Evolutionary conservation across 37 sponge, comb jelly and placozoan species (phyloP), one percentile per base, ranked within the genome.

Genomic region (Spongilla lacustris): DNA sequence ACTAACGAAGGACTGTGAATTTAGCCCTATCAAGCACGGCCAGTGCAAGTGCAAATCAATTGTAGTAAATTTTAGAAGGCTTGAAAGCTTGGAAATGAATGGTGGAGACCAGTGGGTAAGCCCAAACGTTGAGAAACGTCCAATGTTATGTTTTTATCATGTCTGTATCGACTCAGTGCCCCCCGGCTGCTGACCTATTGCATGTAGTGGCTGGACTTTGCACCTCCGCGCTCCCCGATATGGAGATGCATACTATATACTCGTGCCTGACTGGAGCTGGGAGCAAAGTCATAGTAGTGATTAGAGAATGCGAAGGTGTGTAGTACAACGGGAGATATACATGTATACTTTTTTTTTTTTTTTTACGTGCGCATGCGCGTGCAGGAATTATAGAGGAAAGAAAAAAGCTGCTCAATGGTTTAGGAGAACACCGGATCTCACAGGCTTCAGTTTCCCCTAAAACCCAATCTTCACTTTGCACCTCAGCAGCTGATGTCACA

Each of bases 151-250:
- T n/a, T n/a, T n/a, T n/a, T n/a, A n/a, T n/a, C n/a, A n/a, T n/a
- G n/a, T n/a, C n/a, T n/a, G n/a, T n/a, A n/a, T n/a, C n/a, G n/a
- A n/a, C n/a, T n/a, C 67, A 33, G 25, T 58, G 6, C 3, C 25
- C 49, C 5, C 67, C 78, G 37, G 9, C 73, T 11, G 58, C 58
- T 58, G 94, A 90, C 67, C 75, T 93, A 46, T 79, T 93, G 11
- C 94, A 93, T 72, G 88, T 88, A n/a, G 83, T 86, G 58, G 91
- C 81, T 41, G 94, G 85, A 17, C 28, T 93, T 67, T 91, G 92
- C 84, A 82, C 75, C 36, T 69, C 68, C 32, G 50, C 82, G 28
- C 76, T 93, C 36, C 94, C 94, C 26, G 94, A 93, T 69, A 85
- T 93, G 83, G 88, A 88, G 80, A 29, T 77, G 31, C n/a, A 58